These are phyloP conservation scores for Regulus satrapa DNA, from an alignment of 2,113 vertebrate species.

Conservation along the genomic window DNA sequence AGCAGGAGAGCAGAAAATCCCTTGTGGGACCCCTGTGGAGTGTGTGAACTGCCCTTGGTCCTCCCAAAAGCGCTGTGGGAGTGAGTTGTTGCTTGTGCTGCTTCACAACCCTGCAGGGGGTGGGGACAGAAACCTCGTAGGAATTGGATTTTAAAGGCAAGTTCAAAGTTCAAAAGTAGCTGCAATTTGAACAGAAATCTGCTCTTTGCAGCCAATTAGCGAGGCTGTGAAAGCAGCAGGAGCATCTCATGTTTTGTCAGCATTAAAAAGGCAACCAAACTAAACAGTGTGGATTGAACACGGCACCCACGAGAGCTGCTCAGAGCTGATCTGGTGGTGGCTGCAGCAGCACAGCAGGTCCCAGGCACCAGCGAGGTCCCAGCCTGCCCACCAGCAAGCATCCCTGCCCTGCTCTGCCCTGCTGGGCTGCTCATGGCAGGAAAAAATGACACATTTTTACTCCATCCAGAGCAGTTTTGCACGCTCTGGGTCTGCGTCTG, in stretches of 20 bases:
- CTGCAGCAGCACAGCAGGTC: background rate
- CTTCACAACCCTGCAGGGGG: background rate
- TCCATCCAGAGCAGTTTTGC: background rate
- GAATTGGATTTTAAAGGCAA: background rate
- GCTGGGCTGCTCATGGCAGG: background rate
- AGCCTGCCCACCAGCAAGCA: background rate
- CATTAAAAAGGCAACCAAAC: constrained; percentile 1
- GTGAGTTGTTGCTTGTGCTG: background rate
- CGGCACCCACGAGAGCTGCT: background rate
- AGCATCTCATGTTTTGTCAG: constrained; percentile 33
- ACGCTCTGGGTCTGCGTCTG: background rate
- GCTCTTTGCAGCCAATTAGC: constrained; percentile 29
- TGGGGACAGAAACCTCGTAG: background rate
- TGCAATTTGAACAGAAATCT: constrained; percentile 5
- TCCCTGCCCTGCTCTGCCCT: background rate
- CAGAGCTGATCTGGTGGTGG: background rate
- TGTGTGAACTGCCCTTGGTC: background rate
- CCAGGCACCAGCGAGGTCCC: background rate
- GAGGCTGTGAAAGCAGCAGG: constrained; percentile 9
- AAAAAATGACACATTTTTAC: background rate
- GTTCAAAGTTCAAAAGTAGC: background rate
- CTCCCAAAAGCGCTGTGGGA: background rate
- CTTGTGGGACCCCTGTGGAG: background rate
- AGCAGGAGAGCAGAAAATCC: background rate
- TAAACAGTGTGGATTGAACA: background rate